Evolutionary conservation across 2,797 vertebrate species (phyloP), one percentile per base, ranked within the genome.

Genomic region (Denticeps clupeoides): DNA sequence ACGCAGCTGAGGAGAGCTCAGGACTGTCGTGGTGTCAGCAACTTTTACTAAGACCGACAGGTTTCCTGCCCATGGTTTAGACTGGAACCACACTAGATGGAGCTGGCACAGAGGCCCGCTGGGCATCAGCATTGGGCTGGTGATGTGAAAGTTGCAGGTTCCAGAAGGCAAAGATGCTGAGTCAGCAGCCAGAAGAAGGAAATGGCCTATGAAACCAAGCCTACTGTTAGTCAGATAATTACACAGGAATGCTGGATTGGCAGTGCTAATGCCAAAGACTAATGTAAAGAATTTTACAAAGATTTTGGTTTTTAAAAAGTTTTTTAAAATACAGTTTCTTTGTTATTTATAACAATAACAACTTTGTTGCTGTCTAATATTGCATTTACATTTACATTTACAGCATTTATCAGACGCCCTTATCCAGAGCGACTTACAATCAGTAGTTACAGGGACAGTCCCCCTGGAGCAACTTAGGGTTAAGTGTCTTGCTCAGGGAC

Each of bases 71-170:
- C 41, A 25, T 9, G 74, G 67, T 22, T 73, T 63, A 2, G 78
- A 67, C 42, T 85, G 78, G 55, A 77, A 80, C 49, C 82, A 44
- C 16, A 84, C 81, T 51, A 92, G 37, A 33, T 78, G 77, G 59
- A 94, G 60, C 18, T 56, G 48, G 69, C 89, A 93, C 43, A 66
- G 69, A 13, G 64, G 71, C 27, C 67, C 56, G 35, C 83, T 87
- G 58, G 60, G 63, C 31, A 67, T 67, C 50, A 89, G 56, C 42
- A 85, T 58, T 1, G 88, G 88, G 60, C 90, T 92, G 51, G 73
- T 83, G 49, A 90, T 62, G 41, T 69, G 75, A 67, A 87, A 85
- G 23, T 75, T 65, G 43, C 89, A 91, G 60, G 49, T 80, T 4
- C 70, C 77, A 63, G 78, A 56, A 22, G 40, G 63, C 21, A 65